Evolutionary conservation across 2,113 vertebrate species (phyloP).

Genomic region (Phalacrocorax carbo): DNA sequence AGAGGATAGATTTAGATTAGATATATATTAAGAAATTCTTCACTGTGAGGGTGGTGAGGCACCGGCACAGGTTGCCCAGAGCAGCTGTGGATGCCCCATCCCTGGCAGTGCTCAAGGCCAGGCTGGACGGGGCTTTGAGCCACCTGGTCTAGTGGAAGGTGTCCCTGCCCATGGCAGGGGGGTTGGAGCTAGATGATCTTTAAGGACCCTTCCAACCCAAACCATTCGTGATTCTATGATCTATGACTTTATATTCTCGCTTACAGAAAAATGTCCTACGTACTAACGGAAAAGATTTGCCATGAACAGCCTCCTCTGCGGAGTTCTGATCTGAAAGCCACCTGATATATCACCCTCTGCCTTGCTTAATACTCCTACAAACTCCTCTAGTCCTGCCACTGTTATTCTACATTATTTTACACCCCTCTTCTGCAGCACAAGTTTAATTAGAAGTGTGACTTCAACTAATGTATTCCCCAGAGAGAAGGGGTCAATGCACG

Average conservation of each 20-base stretch:
- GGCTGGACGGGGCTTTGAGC: no score
- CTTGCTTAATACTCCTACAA: not conserved
- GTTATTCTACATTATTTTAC: not conserved
- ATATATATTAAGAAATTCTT: no score
- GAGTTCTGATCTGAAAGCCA: not conserved
- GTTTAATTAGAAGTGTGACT: constrained; percentile 5
- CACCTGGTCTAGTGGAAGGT: no score
- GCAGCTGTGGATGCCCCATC: no score
- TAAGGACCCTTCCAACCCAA: no score
- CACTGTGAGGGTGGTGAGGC: no score
- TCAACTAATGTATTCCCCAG: not conserved
- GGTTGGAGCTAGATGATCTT: no score
- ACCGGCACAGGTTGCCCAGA: no score
- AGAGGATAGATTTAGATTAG: no score
- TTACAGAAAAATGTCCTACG: not conserved
- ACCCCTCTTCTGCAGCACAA: not conserved
- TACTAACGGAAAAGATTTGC: not conserved
- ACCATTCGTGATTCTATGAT: not conserved
- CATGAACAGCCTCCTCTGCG: not conserved
- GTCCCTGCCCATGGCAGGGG: no score
- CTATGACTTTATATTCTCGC: not conserved
- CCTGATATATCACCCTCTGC: not conserved
- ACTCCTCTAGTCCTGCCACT: constrained; percentile 2
- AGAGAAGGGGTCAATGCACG: not conserved
- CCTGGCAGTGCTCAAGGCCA: no score